Base-by-base conservation (phyloP, 1,140 invertebrate species). In the Drosophila willistoni region DNA sequence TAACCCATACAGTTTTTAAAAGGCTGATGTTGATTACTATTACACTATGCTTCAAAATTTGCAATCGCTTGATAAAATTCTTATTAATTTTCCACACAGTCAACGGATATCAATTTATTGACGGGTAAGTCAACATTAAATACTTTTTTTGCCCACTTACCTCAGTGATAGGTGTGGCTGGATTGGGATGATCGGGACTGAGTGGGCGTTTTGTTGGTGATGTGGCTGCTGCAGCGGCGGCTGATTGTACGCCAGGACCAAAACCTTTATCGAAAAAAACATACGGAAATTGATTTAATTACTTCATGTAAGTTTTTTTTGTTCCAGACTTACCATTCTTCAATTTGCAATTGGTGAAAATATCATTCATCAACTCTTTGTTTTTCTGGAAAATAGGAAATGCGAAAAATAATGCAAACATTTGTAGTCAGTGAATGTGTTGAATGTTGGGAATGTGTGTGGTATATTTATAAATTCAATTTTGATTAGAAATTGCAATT, bases 301-400 rank as follows among this genome's bases (percentile, higher is more conserved):
- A 36, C 22, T 19, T 51, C 33, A 47, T 33, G 57, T 34, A 59
- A n/a, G 29, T 25, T 57, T 13, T 63, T 64, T 72, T 14, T 60
- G 39, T 62, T 62, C 22, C n/a, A 29, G 60, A 79, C 89, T 93
- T 92, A 95, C 94, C 94, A 92, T 94, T 95, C 92, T 94, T 95
- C 36, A 95, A 90, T 92, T 95, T 95, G 84, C 94, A 94, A 81
- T 93, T 94, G 61, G 93, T 93, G n/a, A 95, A 92, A 64, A 95
- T 91, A 79, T 95, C 94, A 81, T 94, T 94, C 94, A 95, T 95
- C 71, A 95, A 92, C 79, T 95, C 94, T 91, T 95, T 95, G 90
- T 95, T 95, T 93, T 95, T 95, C 94, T 95, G 94, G 63, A 95
- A 82, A 90, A 92, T 90, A 91, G 83, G 63, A 63, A 42, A 69